phyloP scores from a whole-genome alignment of 92 coral and sea anemone species.

The Palythoa grandiflora region DNA sequence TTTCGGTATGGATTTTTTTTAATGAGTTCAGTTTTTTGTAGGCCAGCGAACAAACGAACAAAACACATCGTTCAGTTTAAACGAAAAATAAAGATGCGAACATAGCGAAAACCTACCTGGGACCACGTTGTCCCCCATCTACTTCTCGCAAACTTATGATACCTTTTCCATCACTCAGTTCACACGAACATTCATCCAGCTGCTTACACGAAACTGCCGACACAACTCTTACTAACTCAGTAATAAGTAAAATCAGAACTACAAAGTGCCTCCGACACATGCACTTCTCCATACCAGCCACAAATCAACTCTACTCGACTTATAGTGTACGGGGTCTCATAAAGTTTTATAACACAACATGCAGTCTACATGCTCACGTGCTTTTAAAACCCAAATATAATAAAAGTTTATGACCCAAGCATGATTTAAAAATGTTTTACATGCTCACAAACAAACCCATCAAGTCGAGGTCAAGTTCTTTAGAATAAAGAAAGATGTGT shows the following conservation, averaged over 20 bases:
- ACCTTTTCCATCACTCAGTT: constrained; percentile 37
- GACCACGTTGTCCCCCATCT: constrained; percentile 6
- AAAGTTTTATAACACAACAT: not conserved
- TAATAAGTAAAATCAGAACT: not conserved
- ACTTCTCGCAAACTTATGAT: constrained; percentile 31
- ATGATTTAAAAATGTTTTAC: too few species aligned
- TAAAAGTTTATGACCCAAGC: too few species aligned
- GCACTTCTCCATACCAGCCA: not conserved
- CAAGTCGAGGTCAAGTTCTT: too few species aligned
- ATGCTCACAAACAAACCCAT: too few species aligned
- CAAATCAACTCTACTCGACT: not conserved
- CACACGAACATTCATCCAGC: constrained; percentile 48
- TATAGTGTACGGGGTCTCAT: not conserved
- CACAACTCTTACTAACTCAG: not conserved
- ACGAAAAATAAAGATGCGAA: too few species aligned
- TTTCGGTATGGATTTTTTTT: too few species aligned
- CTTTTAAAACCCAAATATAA: not conserved
- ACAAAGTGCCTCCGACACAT: not conserved
- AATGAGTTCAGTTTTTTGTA: not conserved
- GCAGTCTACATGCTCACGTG: not conserved
- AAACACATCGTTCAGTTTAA: not conserved
- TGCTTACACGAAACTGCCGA: not conserved
- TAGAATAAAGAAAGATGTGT: too few species aligned
- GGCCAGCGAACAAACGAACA: not conserved
- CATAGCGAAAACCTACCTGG: not conserved